These are phyloP conservation scores for Torymus tubicola DNA, from an alignment of 2,888 invertebrate genomes.

Conservation along the genomic window DNA sequence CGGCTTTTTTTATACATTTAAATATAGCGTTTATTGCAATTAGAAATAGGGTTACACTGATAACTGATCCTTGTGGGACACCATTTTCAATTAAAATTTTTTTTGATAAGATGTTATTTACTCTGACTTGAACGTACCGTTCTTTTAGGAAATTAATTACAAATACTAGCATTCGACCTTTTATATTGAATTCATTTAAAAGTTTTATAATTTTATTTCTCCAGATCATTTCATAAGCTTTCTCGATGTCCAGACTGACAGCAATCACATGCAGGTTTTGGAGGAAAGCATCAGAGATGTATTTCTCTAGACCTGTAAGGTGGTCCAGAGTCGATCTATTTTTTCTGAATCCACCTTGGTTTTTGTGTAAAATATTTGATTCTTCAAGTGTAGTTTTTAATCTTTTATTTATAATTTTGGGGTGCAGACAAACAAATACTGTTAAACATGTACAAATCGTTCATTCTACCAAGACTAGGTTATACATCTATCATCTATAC, in stretches of 20 bases:
- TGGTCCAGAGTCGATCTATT: not conserved
- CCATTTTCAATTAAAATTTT: not conserved
- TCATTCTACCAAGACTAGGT: too few species aligned
- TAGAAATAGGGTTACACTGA: not conserved
- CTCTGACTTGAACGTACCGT: not conserved
- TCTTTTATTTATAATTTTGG: too few species aligned
- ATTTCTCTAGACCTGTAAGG: not conserved
- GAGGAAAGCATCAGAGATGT: not conserved
- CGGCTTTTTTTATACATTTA: not conserved
- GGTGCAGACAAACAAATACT: too few species aligned
- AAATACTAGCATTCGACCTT: not conserved
- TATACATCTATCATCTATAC: too few species aligned
- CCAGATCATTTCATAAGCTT: not conserved
- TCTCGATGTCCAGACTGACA: slow-evolving; percentile 4
- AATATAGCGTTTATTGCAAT: not conserved
- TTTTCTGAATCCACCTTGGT: not conserved
- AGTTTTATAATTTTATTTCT: not conserved
- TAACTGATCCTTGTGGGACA: not conserved
- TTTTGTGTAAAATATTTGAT: too few species aligned
- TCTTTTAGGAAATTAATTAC: slow-evolving; percentile 5
- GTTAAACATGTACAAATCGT: too few species aligned
- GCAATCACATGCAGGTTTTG: not conserved
- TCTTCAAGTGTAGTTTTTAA: too few species aligned
- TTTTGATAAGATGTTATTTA: not conserved
- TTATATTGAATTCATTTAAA: not conserved